Evolutionary conservation across 23 tunicate species (phyloP), one percentile per base, ranked within the genome.

Genomic region (Trididemnum nubilum): DNA sequence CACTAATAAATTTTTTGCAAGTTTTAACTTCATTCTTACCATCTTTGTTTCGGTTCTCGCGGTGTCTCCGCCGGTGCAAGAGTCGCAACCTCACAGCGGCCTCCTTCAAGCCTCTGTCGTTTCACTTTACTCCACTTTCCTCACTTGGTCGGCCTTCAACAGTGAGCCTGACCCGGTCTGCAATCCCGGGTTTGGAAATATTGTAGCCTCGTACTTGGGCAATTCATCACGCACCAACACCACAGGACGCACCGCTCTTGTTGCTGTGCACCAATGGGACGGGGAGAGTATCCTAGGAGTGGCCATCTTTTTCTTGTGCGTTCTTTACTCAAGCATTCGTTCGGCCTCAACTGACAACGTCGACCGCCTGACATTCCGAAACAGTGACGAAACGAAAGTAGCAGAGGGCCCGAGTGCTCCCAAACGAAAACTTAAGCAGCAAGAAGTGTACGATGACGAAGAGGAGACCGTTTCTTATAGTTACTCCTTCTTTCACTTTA

Each of bases 141-240:
- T 96, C 33, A 89, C 95, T 33, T 96, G 99, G 99, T 96, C 99
- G 0, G 94, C 99, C 18, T 82, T 96, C 89, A 87, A 85, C 29
- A 87, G 81, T 51, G 81, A 87, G 26, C 99, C 99, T 22, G 88
- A 87, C 61, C 31, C 51, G 2, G 52, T 35, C 9, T 96, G 99
- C 78, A 96, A 96, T 60, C 99, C 99, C 15, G 78, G 91, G 18
- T 23, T 96, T 34, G 23, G 52, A 19, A 38, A 54, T 2, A 82
- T 94, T 30, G 22, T 73, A 3, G 58, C 21, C 32, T 37, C 19
- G 5, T 22, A 37, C 32, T 7, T 38, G 15, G 75, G 38, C 18
- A 27, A 15, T 18, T 37, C 28, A 3, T 38, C 30, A 7, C 15
- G 32, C 2, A 32, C 9, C 18, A 57, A 33, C 21, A 24, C 64